Base-by-base conservation (phyloP, 2,113 vertebrate species). In the Rutilus rutilus region DNA sequence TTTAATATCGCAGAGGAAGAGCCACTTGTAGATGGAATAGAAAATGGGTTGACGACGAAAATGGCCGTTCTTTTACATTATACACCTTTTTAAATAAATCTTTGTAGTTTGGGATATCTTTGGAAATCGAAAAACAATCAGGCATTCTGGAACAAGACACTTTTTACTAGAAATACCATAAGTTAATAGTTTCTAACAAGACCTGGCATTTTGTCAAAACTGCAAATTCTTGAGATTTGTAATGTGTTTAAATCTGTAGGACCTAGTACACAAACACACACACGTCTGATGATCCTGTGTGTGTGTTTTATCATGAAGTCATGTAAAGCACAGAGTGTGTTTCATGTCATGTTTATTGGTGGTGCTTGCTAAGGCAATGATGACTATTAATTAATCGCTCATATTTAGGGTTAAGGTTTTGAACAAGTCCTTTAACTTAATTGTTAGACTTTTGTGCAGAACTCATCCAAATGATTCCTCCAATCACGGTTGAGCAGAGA, bases 1-100 rank as follows among this genome's bases (percentile, higher is more conserved):
- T 93, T 91, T 10, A 91, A 90, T 93, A 87, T 88, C 45, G 87
- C 86, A 85, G 92, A 65, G 86, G 90, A 89, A 47, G 89, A 87
- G 73, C 90, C 90, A 91, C 78, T 88, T 87, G 87, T 87, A 81
- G 25, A 78, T 59, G 30, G 23, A 86, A 47, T 90, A 73, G 88
- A 33, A 54, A 50, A 50, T 19, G 2, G 86, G 89, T 64, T 85
- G 84, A 62, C n/a, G 14, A 4, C 45, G 10, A n/a, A 67, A 73
- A 45, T 74, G 14, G 45, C 52, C 17, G 6, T 77, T 54, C 25
- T 33, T 54, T 77, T 57, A 77, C 25, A 77, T 77, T 77, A 30
- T 54, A 76, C 45, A 25, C 45, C 2, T 75, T 75, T 75, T 75
- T 75, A 19, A 75, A 75, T 11, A 27, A 33, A 54, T 57, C 75